Conservation (phyloP, 2,888 invertebrate genomes). For the Ophion obscuratus region DNA sequence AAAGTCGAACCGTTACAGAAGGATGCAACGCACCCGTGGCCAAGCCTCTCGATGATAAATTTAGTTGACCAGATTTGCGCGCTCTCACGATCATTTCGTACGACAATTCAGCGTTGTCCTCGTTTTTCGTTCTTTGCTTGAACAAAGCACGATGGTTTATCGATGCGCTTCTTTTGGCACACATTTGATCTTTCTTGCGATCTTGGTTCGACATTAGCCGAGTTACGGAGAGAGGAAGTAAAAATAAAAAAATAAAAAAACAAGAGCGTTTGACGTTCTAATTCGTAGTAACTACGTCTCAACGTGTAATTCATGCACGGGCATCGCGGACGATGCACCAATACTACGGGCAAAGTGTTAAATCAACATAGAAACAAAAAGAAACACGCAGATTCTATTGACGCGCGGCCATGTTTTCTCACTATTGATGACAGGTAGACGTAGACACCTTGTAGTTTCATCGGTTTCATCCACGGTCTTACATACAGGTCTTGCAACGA, state of each 20-base stretch:
- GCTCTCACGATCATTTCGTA: conserved; percentile 91
- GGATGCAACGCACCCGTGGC: conserved; percentile 86
- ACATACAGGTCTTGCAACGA: too few species aligned
- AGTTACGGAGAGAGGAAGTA: background rate
- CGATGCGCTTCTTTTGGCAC: conserved; percentile 69
- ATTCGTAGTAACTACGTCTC: conserved; percentile 34
- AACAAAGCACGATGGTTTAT: conserved; percentile 85
- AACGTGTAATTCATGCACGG: conserved; percentile 1
- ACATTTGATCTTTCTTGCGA: conserved; percentile 48
- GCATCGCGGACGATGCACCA: background rate
- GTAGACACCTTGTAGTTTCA: too few species aligned
- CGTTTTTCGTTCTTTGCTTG: conserved; percentile 89
- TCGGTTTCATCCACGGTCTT: too few species aligned
- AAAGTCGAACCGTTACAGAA: conserved; percentile 25
- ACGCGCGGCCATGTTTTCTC: conserved; percentile 46
- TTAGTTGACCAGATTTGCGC: conserved; percentile 91
- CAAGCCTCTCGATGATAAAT: conserved; percentile 91
- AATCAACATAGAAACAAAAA: conserved; percentile 19
- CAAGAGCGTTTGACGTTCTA: background rate
- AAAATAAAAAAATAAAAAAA: background rate
- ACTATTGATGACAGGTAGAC: conserved; percentile 19
- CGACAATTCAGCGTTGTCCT: conserved; percentile 89
- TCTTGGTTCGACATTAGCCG: conserved; percentile 41
- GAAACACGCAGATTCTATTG: conserved; percentile 21
- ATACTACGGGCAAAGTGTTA: background rate